Evolutionary conservation across 2,888 invertebrate species (phyloP), one percentile per base, ranked within the genome.

Genomic region (Lithophane ornitopus): DNA sequence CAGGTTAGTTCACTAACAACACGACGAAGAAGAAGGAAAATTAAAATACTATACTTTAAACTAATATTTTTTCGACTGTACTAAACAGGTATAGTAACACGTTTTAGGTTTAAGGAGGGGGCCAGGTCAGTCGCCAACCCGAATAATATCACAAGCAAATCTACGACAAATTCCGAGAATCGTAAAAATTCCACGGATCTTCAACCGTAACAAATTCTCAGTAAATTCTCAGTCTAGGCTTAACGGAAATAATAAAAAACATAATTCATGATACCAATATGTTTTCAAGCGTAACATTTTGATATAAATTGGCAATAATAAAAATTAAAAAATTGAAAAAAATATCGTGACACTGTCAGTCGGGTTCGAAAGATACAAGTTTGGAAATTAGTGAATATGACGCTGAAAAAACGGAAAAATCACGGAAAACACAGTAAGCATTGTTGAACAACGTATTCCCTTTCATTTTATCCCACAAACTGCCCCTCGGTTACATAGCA

Each of bases 331-430:
- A 41, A 49, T 66, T 76, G 70, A 80, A 78, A 82, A 84, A 75
- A 72, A 68, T 65, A 66, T 69, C 39, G 54, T 77, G 87, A 88
- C 87, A 84, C n/a, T 83, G 87, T 84, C 87, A 85, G 58, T 66
- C 11, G 61, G 73, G 65, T 78, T 80, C 74, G 71, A 77, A 81
- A 82, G 59, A 75, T 81, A 82, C 77, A 49, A 78, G 75, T 74
- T 84, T 74, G 52, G 71, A 81, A 78, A 82, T 70, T 69, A 82
- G 62, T 76, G 68, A 75, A 68, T 70, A 70, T 52, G 11, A 58
- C 16, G 49, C 62, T 58, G 44, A 73, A 84, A 78, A 58, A 44
- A 22, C 52, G 9, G 9, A 28, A 41, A 46, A 65, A 70, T 7
- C 63, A 11, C 12, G 0, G 6, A 52, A 75, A 63, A 68, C 44